Conservation (phyloP, 2,888 invertebrate species). For the Lingula anatina region DNA sequence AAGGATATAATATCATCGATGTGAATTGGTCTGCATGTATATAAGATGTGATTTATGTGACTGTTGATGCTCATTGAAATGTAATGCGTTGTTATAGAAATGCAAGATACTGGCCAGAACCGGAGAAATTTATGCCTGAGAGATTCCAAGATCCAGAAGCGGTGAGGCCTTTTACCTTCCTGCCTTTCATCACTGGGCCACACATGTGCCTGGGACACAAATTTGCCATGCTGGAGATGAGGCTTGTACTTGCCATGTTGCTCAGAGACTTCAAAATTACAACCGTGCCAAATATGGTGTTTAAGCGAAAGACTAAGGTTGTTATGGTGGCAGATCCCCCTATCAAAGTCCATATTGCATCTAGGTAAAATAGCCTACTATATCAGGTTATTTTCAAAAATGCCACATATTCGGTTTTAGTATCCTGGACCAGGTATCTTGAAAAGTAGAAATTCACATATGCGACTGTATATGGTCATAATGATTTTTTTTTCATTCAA, state of each 20-base stretch:
- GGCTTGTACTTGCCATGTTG: conserved; percentile 23
- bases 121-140: conserved; percentile 30
- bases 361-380: too few relatives aligned
- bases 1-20: too few relatives aligned
- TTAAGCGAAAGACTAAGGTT: conserved; percentile 16
- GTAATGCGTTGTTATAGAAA: too few relatives aligned
- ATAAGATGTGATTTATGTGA: too few relatives aligned
- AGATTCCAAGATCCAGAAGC: conserved; percentile 22
- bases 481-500: too few relatives aligned
- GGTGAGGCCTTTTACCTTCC: conserved; percentile 18
- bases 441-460: too few relatives aligned
- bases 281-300: conserved; percentile 21
- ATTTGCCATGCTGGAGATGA: conserved; percentile 38
- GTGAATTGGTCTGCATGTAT: too few relatives aligned
- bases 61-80: too few relatives aligned
- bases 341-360: conserved; percentile 8
- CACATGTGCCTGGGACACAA: conserved; percentile 43
- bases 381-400: too few relatives aligned
- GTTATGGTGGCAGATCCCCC: conserved; percentile 30
- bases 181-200: conserved; percentile 37
- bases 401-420: too few relatives aligned
- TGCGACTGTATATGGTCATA: too few relatives aligned
- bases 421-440: too few relatives aligned
- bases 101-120: conserved; percentile 26
- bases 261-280: conserved; percentile 24